Percentiles rank a stretch among this genome's conserved stretches.
Conservation (phyloP, 2,113 vertebrate genomes). For the Spilogale gracilis region DNA sequence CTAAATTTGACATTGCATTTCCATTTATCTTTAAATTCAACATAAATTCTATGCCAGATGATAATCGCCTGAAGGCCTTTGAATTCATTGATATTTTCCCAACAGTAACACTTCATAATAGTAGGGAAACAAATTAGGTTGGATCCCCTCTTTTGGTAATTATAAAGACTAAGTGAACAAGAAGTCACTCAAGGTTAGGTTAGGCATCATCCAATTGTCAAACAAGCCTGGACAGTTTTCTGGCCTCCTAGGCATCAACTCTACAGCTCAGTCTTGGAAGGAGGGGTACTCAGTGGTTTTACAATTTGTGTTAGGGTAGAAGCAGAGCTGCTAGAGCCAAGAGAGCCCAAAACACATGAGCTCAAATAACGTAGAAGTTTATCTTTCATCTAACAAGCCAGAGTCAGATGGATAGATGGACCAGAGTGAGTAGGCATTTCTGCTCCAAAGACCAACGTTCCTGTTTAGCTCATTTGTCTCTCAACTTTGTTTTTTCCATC, state of each 20-base stretch:
- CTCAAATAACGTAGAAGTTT: not conserved
- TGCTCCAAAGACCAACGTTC: not conserved
- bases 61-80: not conserved
- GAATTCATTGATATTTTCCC: constrained; percentile 5
- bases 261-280: not conserved
- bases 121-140: constrained; percentile 1
- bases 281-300: not conserved
- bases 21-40: not conserved
- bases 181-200: not conserved
- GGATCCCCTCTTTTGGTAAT: not conserved
- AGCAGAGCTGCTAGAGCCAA: not conserved
- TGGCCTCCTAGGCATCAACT: not conserved
- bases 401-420: not conserved
- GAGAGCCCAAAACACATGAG: not conserved
- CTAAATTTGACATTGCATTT: not conserved
- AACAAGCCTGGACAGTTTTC: not conserved
- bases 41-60: not conserved
- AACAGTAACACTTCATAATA: not conserved
- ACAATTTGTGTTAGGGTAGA: not conserved
- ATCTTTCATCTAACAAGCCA: not conserved
- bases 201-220: not conserved
- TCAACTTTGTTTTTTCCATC: not conserved
- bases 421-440: not conserved
- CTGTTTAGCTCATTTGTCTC: not conserved
- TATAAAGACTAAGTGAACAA: not conserved